Evolutionary conservation across 2,888 invertebrate genomes (phyloP), one percentile per base, ranked within the genome.

Genomic region (Sphaerophoria taeniata): DNA sequence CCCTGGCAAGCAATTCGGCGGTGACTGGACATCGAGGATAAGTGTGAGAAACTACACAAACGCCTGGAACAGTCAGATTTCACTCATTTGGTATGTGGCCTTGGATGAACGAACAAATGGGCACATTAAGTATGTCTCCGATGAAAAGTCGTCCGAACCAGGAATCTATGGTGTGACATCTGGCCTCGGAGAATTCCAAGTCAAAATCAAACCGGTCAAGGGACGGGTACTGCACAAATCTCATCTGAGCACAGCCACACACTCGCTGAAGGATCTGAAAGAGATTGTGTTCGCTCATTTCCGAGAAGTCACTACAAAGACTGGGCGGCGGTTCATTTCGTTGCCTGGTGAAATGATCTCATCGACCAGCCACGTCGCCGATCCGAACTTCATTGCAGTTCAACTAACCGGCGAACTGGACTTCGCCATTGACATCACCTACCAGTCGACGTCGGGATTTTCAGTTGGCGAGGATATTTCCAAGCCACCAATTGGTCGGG

Each of bases 1-100:
- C 65, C 93, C 94, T 0, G 96, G 96, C 0, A 97, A 97, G 0
- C 92, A 94, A 43, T 94, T 96, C 89, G 98, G 98, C 1, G 98
- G 98, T 0, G 98, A 98, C 89, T 99, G 99, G 98, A 97, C 98
- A 0, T 96, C 96, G 0, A 94, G 97, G 87, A 94, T 99, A 67
- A 93, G 93, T 71, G 95, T 96, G 0, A 93, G 91, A 0, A 92
- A 92, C 72, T 90, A 89, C 9, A 88, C 89, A 0, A 88, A 88
- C 5, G 89, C 90, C 0, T 90, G 90, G 90, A 91, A 91, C 79
- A 88, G 88, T 4, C 88, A 90, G 63, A 90, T 92, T 31, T 95
- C 96, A 0, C 88, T 98, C 0, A 92, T 97, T 16, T 97, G 97
- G 95, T 98, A 98, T 90, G 94, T 94, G 2, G 97, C 97, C 0